Percentiles rank a stretch among this genome's conserved stretches.
Conservation (phyloP, 2,888 invertebrate genomes). For the Microplitis manilae region DNA sequence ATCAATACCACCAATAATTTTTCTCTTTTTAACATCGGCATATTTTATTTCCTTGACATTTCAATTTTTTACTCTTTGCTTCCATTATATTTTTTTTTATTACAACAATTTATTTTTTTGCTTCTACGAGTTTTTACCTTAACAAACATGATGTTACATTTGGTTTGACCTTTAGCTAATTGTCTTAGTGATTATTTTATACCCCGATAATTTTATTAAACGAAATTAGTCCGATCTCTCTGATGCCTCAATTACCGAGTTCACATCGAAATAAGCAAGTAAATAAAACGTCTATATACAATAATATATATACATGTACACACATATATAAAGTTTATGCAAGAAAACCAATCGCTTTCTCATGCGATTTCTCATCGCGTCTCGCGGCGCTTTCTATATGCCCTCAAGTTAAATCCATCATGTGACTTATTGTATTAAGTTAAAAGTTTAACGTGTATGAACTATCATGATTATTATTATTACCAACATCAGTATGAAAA, state of each 20-base stretch:
- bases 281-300: background rate
- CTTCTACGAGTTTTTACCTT: background rate
- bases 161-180: background rate
- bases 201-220: background rate
- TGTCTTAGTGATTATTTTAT: background rate
- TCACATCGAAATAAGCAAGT: constrained; percentile 9
- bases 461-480: background rate
- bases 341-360: constrained; percentile 55
- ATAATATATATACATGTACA: background rate
- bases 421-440: constrained; percentile 17
- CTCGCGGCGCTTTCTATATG: constrained; percentile 48
- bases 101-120: background rate
- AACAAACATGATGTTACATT: background rate
- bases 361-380: constrained; percentile 52
- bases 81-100: background rate
- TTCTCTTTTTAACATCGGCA: background rate
- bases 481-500: background rate
- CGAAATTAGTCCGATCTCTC: background rate
- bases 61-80: background rate
- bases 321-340: constrained; percentile 40
- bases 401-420: background rate
- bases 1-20: constrained; percentile 18
- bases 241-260: background rate
- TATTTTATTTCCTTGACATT: constrained; percentile 3
- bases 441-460: background rate